Evolutionary conservation across 2,888 invertebrate genomes (phyloP).

Genomic region (Diaprepes abbreviatus): DNA sequence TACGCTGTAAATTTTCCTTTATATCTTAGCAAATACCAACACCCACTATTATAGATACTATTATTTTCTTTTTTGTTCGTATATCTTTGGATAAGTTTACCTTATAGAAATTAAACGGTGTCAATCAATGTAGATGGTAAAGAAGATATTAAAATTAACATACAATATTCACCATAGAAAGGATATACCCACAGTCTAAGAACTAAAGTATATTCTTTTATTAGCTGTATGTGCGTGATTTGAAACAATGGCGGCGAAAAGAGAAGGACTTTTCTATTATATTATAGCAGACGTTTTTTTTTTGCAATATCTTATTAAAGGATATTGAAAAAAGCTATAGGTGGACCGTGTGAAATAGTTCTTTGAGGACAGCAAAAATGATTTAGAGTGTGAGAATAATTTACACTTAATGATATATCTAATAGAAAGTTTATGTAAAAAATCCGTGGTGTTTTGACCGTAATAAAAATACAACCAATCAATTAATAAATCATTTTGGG

Average conservation of each 20-base stretch:
- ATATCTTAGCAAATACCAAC: too few species aligned
- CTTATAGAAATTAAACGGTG: constrained; percentile 8
- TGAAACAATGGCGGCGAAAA: constrained; percentile 32
- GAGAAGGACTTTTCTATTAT: constrained; percentile 29
- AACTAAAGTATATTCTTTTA: constrained; percentile 16
- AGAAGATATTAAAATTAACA: constrained; percentile 22
- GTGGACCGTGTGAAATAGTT: constrained; percentile 27
- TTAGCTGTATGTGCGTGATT: constrained; percentile 20
- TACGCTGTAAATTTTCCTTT: too few species aligned
- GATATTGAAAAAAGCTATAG: constrained; percentile 8
- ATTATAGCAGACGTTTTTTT: constrained; percentile 11
- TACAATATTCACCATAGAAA: constrained; percentile 23
- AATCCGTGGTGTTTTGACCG: not conserved
- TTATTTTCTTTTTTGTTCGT: too few species aligned
- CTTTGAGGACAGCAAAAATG: constrained; percentile 14
- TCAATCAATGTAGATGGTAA: constrained; percentile 20
- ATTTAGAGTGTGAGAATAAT: constrained; percentile 28
- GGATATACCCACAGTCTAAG: constrained; percentile 9
- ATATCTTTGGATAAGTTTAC: too few species aligned
- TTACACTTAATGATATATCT: constrained; percentile 21
- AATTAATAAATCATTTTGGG: not conserved
- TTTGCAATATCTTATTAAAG: constrained; percentile 12
- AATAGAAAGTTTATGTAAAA: constrained; percentile 14
- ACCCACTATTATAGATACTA: too few species aligned
- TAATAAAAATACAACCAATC: not conserved